phyloP scores from a whole-genome alignment of 2,888 invertebrate genomes.

The Protophormia terraenovae region DNA sequence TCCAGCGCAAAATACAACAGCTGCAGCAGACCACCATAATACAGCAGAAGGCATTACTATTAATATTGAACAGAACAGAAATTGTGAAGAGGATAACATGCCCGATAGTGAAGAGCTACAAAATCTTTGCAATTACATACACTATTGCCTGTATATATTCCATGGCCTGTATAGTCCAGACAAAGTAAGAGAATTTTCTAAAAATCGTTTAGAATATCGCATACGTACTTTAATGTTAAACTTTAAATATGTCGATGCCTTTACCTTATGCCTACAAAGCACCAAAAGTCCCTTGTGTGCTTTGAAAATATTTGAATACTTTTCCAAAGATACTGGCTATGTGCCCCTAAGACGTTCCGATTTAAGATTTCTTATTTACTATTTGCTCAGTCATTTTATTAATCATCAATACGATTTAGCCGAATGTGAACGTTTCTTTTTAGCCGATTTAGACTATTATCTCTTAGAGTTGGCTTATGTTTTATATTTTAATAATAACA shows the following conservation, averaged over 20 bases:
- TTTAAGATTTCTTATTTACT: constrained; percentile 80
- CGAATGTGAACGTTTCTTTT: constrained; percentile 80
- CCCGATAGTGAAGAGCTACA: constrained; percentile 55
- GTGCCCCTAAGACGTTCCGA: constrained; percentile 80
- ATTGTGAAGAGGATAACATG: constrained; percentile 49
- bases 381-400: constrained; percentile 79
- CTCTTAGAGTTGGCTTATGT: constrained; percentile 80
- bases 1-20: constrained; percentile 19
- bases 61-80: neutral
- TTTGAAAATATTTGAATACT: constrained; percentile 81
- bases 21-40: constrained; percentile 22
- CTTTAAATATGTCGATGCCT: constrained; percentile 80
- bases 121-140: constrained; percentile 78
- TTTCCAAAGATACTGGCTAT: constrained; percentile 81
- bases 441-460: constrained; percentile 80
- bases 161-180: constrained; percentile 81
- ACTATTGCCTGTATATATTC: constrained; percentile 81
- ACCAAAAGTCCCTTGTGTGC: constrained; percentile 76
- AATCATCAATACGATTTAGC: constrained; percentile 77
- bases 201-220: constrained; percentile 79
- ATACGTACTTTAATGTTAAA: constrained; percentile 80
- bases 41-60: neutral
- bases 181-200: constrained; percentile 77
- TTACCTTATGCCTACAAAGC: constrained; percentile 78
- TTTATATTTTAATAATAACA: constrained; percentile 81